phyloP scores from a whole-genome alignment of 2,113 vertebrate genomes.

The Coryphaenoides rupestris region DNA sequence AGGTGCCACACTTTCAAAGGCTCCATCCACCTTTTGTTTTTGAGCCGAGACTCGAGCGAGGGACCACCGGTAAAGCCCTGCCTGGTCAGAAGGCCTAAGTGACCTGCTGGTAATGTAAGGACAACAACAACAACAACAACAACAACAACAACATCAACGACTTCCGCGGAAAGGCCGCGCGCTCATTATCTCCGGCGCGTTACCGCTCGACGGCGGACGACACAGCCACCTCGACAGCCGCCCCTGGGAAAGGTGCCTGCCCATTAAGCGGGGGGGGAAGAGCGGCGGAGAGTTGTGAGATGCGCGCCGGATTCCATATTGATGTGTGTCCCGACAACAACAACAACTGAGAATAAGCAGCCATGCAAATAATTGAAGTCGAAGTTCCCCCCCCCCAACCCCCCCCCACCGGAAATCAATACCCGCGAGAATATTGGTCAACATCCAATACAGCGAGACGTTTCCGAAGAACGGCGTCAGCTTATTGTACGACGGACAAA shows the following conservation, averaged over 20 bases:
- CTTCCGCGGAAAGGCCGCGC: too few species aligned
- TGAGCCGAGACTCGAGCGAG: too few species aligned
- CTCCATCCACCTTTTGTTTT: too few species aligned
- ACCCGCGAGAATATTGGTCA: constrained; percentile 40
- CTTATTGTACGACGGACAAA: constrained; percentile 19
- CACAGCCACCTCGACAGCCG: constrained; percentile 11
- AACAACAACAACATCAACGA: too few species aligned
- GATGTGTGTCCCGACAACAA: constrained; percentile 38
- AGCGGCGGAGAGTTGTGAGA: constrained; percentile 25
- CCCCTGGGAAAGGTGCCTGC: constrained; percentile 16
- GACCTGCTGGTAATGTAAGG: too few species aligned
- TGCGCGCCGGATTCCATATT: constrained; percentile 43
- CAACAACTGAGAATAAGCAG: constrained; percentile 51
- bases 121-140: too few species aligned
- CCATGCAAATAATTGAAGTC: constrained; percentile 68
- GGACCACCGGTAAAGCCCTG: too few species aligned
- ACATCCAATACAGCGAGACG: constrained; percentile 42
- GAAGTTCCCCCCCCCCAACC: constrained; percentile 49
- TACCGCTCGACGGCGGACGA: too few species aligned
- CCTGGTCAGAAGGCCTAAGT: too few species aligned
- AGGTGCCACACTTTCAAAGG: too few species aligned
- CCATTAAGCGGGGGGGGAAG: constrained; percentile 16
- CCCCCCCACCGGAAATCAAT: constrained; percentile 58
- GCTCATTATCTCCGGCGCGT: constrained; percentile 5
- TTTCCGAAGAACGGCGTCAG: constrained; percentile 41